Evolutionary conservation across 2,888 invertebrate genomes (phyloP), one percentile per base, ranked within the genome.

Genomic region (Tuberolachnus salignus): DNA sequence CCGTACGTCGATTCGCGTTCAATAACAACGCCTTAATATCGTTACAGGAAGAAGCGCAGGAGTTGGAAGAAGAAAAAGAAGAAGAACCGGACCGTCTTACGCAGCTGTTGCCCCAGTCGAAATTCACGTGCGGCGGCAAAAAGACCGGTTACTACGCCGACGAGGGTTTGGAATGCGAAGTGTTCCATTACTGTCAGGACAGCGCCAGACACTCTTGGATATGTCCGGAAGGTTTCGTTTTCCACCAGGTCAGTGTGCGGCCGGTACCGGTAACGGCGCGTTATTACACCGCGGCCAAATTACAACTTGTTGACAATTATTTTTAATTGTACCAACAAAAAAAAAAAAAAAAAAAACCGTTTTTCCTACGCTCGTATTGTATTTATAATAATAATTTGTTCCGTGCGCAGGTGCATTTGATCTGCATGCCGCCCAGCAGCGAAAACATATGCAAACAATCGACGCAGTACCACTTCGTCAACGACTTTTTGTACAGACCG

Each of bases 101-200:
- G 16, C 86, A 90, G 59, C 88, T 95, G 69, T 88, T 95, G 81
- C 92, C 92, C 74, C 92, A 94, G 85, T 94, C 94, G 81, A 92
- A 92, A 85, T 96, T 95, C 86, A 89, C 90, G 84, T 95, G 95
- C 85, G 88, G 88, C 55, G 90, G 89, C 83, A 92, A 92, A 84
- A 92, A 92, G 84, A 92, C 93, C 14, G 95, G 95, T 11, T 96
- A 95, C 87, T 95, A 95, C 85, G 95, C 95, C 42, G 95, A 95
- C 84, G 93, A 94, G 84, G 92, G 92, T 63, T 89, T 96, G 34
- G 90, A 90, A 83, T 96, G 95, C 84, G 95, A 95, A 86, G 94
- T 95, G 55, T 96, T 95, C 90, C 95, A 95, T 85, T 95, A 95
- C 86, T 95, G 95, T 85, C 94, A 95, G 85, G 95, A 94, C 83